Conservation (phyloP, 2,113 vertebrate genomes). For the Chionodraco myersi region DNA sequence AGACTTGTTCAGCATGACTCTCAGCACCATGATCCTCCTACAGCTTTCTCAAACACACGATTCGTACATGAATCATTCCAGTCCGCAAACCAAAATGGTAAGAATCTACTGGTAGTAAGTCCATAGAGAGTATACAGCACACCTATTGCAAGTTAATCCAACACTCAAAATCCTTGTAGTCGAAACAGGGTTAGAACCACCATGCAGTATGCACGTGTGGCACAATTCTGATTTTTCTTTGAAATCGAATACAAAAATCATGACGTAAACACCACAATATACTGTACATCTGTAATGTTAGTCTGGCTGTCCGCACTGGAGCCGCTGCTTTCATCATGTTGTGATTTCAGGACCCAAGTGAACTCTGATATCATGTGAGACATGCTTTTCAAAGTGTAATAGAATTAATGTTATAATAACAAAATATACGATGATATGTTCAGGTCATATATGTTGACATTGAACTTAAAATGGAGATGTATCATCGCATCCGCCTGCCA, state of each 20-base stretch:
- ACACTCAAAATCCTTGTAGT: too few relatives aligned
- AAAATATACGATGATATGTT: neutral
- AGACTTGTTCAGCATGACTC: too few relatives aligned
- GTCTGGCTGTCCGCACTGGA: neutral
- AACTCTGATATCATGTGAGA: neutral
- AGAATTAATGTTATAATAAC: neutral
- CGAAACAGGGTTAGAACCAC: neutral
- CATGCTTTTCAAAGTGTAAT: neutral
- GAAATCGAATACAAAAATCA: neutral
- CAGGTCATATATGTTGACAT: neutral
- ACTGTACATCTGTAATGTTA: neutral
- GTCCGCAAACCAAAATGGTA: too few relatives aligned
- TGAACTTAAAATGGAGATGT: conserved; percentile 26
- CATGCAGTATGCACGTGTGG: too few relatives aligned
- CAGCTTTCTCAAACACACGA: neutral
- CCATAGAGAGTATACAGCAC: neutral
- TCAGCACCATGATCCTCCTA: too few relatives aligned
- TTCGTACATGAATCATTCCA: neutral
- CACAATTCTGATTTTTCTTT: neutral
- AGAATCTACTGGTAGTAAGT: too few relatives aligned
- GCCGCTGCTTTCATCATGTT: neutral
- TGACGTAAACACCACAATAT: neutral
- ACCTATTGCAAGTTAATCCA: neutral
- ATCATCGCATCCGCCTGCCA: conserved; percentile 9
- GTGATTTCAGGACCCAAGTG: neutral